A percentile compares a stretch with the other conserved stretches of the same genome.
phyloP scores from a whole-genome alignment of 2,113 vertebrate genomes.

The Leucosticte australis region DNA sequence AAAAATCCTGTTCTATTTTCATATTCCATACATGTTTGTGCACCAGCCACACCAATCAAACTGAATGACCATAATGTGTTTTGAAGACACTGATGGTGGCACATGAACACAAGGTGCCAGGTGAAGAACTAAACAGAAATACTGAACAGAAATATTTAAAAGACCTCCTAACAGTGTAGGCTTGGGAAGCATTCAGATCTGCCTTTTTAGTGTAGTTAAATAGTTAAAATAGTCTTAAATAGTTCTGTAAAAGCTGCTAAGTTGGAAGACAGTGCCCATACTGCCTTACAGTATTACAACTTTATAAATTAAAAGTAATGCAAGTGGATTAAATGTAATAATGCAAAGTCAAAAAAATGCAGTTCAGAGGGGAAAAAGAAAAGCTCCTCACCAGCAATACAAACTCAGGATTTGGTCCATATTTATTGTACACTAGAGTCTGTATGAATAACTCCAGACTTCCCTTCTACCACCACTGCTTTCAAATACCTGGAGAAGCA shows the following conservation, averaged over 20 bases:
- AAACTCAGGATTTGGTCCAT: neutral
- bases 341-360: neutral
- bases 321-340: neutral
- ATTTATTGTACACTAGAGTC: neutral
- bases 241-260: neutral
- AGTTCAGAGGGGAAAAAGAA: neutral
- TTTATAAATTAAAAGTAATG: neutral
- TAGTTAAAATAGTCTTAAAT: neutral
- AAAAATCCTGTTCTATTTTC: neutral
- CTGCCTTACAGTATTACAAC: neutral
- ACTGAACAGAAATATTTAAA: neutral
- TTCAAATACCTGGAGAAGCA: neutral
- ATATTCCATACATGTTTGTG: too few species aligned
- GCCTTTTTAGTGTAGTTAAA: neutral
- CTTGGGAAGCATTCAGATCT: neutral
- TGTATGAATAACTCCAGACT: neutral
- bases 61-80: neutral
- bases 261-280: neutral
- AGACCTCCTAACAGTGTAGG: neutral
- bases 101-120: neutral
- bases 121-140: neutral
- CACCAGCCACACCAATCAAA: neutral
- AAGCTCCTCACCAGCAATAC: neutral
- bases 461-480: neutral
- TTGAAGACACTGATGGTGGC: neutral